Evolutionary conservation across 2,888 invertebrate genomes (phyloP), one percentile per base, ranked within the genome.

Genomic region (Ichneumon xanthorius): DNA sequence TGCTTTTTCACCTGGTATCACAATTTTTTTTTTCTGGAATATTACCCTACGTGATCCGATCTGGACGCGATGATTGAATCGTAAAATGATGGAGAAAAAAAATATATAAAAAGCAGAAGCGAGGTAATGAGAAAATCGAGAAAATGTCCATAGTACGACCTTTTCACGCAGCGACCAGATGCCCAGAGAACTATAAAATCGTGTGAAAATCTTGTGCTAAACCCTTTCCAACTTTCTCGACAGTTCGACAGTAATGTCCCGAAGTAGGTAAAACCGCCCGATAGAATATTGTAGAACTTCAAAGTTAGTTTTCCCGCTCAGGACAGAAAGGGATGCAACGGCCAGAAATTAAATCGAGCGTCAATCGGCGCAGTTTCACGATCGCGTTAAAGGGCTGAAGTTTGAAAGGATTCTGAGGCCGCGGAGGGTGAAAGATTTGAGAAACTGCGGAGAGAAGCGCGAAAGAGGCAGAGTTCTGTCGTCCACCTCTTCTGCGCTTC

Each of bases 331-430:
- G 80, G 75, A 80, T 61, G 71, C 58, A 82, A 80, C 87, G 88
- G 88, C 86, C 87, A 90, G 86, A 89, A 89, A 91, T 91, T 89
- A 89, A 90, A 91, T 91, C 90, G 88, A 88, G 89, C 88, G 89
- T 90, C 90, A 90, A 91, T 91, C 90, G 90, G 87, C 89, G 80
- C 77, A 76, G 80, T 85, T 87, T 85, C 78, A 83, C 86, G 87
- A 87, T 88, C 80, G 71, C 78, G 78, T 81, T 81, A 76, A 77
- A 63, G 83, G 73, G 78, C 61, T 50, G 73, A 55, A 48, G 40
- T 61, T 40, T 78, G 58, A 70, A 78, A 68, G 58, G 65, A 70
- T 37, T n/a, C 48, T 33, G 65, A 79, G 70, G 53, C 75, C 33
- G 58, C 30, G 63, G 22, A 70, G n/a, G 61, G 68, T 22, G 33